These are phyloP conservation scores for Lagorchestes hirsutus DNA, from an alignment of 2,797 vertebrate genomes.

Conservation along the genomic window DNA sequence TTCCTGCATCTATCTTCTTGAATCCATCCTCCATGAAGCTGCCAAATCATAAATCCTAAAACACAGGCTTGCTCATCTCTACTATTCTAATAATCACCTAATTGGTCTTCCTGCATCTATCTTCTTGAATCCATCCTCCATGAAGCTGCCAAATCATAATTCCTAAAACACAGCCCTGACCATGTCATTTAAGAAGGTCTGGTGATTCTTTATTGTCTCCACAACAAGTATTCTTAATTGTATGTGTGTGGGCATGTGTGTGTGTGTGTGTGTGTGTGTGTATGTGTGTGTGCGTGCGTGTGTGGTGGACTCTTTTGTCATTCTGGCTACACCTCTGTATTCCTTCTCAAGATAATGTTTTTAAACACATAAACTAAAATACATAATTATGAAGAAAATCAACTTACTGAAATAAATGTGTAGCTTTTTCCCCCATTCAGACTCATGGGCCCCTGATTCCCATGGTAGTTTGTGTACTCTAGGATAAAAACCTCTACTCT, in stretches of 20 bases:
- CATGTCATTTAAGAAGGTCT: background rate
- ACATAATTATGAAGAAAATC: background rate
- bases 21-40: background rate
- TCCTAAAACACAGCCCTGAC: background rate
- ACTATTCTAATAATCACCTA: background rate
- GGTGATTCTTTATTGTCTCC: background rate
- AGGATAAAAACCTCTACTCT: background rate
- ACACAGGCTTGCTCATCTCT: background rate
- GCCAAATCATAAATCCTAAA: background rate
- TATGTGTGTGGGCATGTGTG: background rate
- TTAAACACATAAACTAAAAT: background rate
- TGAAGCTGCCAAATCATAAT: background rate
- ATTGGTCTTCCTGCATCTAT: background rate
- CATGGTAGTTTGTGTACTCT: background rate
- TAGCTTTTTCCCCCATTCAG: background rate
- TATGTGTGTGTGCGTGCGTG: background rate
- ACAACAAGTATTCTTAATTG: background rate
- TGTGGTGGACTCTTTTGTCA: background rate
- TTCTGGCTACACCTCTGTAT: background rate
- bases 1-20: background rate
- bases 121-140: background rate
- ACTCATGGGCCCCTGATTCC: background rate
- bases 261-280: background rate
- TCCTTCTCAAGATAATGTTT: background rate
- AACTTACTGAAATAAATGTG: background rate